Conservation (phyloP, 2,888 invertebrate genomes). For the Caenorhabditis sp. region DNA sequence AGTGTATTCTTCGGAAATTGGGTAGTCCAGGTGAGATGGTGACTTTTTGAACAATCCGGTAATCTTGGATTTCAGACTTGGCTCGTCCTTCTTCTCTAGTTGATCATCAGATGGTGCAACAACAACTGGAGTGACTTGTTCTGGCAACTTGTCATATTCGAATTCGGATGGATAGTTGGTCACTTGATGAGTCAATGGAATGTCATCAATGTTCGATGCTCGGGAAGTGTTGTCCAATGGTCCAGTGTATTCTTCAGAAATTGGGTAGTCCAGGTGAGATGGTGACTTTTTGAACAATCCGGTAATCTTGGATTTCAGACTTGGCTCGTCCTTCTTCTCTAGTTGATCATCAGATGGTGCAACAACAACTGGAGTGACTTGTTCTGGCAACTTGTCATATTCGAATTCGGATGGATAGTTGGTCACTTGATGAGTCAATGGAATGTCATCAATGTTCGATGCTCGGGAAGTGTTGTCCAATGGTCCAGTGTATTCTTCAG, state of each 20-base stretch:
- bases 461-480: not conserved
- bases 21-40: slow-evolving; percentile 20
- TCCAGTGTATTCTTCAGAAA: not conserved
- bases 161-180: not conserved
- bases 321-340: not conserved
- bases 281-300: slow-evolving; percentile 1
- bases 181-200: not conserved
- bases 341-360: not conserved
- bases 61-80: not conserved
- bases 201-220: not conserved
- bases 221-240: not conserved
- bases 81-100: not conserved
- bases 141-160: slow-evolving; percentile 1
- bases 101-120: not conserved
- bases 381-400: slow-evolving; percentile 1
- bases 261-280: slow-evolving; percentile 1
- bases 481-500: not conserved
- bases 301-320: not conserved
- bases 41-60: slow-evolving; percentile 10
- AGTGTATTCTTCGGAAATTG: slow-evolving; percentile 11
- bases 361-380: not conserved
- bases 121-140: not conserved
- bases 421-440: not conserved
- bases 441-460: not conserved
- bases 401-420: not conserved